Evolutionary conservation across 2,113 vertebrate genomes (phyloP).

Genomic region (Bubo blakistoni): DNA sequence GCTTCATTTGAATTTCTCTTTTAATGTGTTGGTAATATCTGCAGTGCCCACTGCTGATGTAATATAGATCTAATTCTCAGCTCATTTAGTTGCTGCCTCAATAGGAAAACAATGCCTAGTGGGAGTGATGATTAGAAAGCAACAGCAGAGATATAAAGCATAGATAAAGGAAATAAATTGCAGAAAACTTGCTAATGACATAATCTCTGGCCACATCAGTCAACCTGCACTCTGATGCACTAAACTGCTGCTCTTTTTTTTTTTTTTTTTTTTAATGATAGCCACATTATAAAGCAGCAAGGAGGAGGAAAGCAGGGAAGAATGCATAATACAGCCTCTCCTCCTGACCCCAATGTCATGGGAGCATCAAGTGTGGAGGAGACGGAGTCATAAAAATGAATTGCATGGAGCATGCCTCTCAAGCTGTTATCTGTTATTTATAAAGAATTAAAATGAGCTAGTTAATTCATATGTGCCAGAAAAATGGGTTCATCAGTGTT

Average conservation of each 20-base stretch:
- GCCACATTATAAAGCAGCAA: not conserved
- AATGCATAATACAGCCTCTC: not conserved
- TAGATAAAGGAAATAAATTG: conserved; percentile 43
- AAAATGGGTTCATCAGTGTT: conserved; percentile 29
- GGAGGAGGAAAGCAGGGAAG: not conserved
- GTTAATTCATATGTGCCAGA: conserved; percentile 36
- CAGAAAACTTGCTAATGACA: conserved; percentile 21
- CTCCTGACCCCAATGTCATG: not conserved
- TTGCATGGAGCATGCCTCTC: not conserved
- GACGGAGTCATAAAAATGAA: conserved; percentile 31
- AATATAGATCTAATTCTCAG: conserved; percentile 64
- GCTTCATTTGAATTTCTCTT: conserved; percentile 53
- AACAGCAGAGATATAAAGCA: conserved; percentile 28
- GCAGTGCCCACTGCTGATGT: conserved; percentile 49
- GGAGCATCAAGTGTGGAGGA: not conserved
- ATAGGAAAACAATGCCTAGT: conserved; percentile 55
- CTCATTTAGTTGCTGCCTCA: conserved; percentile 62
- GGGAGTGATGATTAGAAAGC: conserved; percentile 70
- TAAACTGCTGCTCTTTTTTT: not conserved
- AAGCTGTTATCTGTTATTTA: conserved; percentile 57
- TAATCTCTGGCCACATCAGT: conserved; percentile 27
- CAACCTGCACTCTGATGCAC: conserved; percentile 12
- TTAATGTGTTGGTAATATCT: conserved; percentile 63
- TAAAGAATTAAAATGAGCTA: conserved; percentile 57
- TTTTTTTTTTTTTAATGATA: not conserved